phyloP scores from a whole-genome alignment of 2,888 invertebrate species.

The Strigamia transsilvanica region DNA sequence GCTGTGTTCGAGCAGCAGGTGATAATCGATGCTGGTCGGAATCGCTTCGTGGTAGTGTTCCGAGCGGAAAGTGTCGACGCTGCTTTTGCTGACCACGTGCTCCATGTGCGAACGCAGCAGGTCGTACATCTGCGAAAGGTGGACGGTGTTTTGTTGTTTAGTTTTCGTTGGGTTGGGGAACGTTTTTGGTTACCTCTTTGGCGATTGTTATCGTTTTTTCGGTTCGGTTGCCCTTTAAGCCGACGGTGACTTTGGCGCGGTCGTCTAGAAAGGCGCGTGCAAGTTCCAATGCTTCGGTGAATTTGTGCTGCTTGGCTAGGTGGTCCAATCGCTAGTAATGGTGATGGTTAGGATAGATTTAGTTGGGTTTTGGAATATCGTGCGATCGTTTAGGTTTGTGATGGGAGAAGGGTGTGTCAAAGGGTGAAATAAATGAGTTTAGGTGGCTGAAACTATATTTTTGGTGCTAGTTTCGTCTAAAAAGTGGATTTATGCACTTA shows the following conservation, averaged over 20 bases:
- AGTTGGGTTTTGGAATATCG: too few relatives aligned
- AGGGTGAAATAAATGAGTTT: too few relatives aligned
- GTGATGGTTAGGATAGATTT: too few relatives aligned
- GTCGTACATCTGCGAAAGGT: slow-evolving; percentile 10
- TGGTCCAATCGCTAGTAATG: not conserved
- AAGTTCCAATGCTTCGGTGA: not conserved
- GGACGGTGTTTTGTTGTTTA: too few relatives aligned
- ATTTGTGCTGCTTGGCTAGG: slow-evolving; percentile 4
- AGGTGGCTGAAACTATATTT: too few relatives aligned
- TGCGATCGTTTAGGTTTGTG: too few relatives aligned
- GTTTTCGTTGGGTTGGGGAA: too few relatives aligned
- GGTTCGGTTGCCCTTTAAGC: not conserved
- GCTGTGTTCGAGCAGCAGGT: slow-evolving; percentile 23
- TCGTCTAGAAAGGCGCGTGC: not conserved
- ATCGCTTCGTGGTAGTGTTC: slow-evolving; percentile 53
- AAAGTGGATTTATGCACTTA: too few relatives aligned
- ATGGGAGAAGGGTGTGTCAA: too few relatives aligned
- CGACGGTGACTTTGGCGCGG: slow-evolving; percentile 7
- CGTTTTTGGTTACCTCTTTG: too few relatives aligned
- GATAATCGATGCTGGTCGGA: slow-evolving; percentile 54
- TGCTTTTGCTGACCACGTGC: not conserved
- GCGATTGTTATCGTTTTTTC: too few relatives aligned
- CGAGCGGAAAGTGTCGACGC: not conserved
- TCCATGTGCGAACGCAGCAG: not conserved
- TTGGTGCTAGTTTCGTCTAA: too few relatives aligned